phyloP scores from a whole-genome alignment of 2,113 vertebrate genomes.

The Hemibagrus wyckioides region DNA sequence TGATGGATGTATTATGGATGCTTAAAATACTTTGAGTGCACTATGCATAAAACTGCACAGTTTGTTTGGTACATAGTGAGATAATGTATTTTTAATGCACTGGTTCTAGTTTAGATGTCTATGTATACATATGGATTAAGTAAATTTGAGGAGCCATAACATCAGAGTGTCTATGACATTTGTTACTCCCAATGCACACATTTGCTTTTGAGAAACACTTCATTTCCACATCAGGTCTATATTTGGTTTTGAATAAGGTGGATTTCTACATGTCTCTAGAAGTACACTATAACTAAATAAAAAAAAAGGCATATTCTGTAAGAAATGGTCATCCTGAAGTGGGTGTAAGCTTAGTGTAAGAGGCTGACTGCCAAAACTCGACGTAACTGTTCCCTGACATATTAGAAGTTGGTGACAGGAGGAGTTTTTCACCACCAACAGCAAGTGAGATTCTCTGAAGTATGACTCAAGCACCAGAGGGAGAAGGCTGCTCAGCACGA shows the following conservation, averaged over 20 bases:
- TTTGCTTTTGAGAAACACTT: not conserved
- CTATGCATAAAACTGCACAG: too few species aligned
- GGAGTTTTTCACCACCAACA: slow-evolving; percentile 28
- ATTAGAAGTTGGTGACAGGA: slow-evolving; percentile 31
- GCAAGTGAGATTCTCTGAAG: slow-evolving; percentile 36
- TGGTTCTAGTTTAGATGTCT: not conserved
- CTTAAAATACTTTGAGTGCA: too few species aligned
- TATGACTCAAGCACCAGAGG: slow-evolving; percentile 29
- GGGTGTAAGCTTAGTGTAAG: not conserved
- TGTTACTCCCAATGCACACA: not conserved
- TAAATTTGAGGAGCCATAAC: not conserved
- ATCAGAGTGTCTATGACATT: not conserved
- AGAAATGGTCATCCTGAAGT: slow-evolving; percentile 34
- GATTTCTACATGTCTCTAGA: not conserved
- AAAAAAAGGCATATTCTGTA: not conserved
- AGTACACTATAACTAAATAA: not conserved
- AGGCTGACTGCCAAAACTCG: slow-evolving; percentile 26
- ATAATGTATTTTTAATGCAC: not conserved
- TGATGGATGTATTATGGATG: too few species aligned
- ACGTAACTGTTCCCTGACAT: slow-evolving; percentile 18
- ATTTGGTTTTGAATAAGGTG: not conserved
- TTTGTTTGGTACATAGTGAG: not conserved
- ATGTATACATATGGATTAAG: not conserved
- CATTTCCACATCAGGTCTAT: not conserved
- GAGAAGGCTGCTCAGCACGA: slow-evolving; percentile 10